Conservation (phyloP, 2,888 invertebrate genomes). For the Antheraea assamensis region DNA sequence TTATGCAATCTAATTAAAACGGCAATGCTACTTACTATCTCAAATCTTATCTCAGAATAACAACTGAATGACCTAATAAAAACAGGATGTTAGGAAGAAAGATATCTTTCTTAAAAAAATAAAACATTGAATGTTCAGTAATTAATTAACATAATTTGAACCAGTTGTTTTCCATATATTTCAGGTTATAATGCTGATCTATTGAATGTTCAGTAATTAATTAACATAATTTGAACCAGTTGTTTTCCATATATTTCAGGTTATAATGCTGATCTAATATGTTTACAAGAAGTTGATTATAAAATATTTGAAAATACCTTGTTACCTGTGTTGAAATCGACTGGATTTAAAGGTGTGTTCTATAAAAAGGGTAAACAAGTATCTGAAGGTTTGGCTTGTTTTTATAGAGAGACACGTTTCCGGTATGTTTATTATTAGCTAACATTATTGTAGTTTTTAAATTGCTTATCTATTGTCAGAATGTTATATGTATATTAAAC, state of each 20-base stretch:
- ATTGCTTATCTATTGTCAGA: background rate
- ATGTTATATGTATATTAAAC: background rate
- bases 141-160: background rate
- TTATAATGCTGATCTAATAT: constrained; percentile 95
- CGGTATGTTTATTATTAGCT: constrained; percentile 54
- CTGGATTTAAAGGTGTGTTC: constrained; percentile 83
- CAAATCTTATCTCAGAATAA: background rate
- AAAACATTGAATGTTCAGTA: too few relatives aligned
- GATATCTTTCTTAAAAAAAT: too few relatives aligned
- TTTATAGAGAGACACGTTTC: constrained; percentile 88
- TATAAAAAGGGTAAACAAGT: constrained; percentile 88
- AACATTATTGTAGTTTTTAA: background rate
- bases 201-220: background rate
- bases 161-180: constrained; percentile 24
- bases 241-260: constrained; percentile 72
- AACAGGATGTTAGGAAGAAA: too few relatives aligned
- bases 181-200: constrained; percentile 95
- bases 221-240: background rate
- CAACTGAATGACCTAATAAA: too few relatives aligned
- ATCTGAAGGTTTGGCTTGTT: constrained; percentile 91
- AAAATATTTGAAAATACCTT: constrained; percentile 89
- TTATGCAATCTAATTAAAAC: too few relatives aligned
- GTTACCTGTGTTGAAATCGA: constrained; percentile 77
- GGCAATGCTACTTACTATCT: too few relatives aligned
- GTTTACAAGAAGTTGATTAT: constrained; percentile 95